phyloP scores from a whole-genome alignment of 2,113 vertebrate species.

The Nanorana parkeri region DNA sequence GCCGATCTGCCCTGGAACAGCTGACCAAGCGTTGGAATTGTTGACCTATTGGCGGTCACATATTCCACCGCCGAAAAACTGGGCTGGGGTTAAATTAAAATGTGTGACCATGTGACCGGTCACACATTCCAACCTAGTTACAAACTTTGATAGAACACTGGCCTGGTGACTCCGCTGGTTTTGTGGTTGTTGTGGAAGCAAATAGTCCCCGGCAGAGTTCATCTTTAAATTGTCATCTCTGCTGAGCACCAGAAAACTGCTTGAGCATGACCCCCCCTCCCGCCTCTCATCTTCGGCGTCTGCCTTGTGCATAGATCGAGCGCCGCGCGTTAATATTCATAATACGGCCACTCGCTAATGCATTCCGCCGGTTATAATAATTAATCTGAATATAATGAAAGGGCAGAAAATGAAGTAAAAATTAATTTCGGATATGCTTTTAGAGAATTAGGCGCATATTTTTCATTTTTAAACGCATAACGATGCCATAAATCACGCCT shows the following conservation, averaged over 20 bases:
- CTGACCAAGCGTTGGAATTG: too few relatives aligned
- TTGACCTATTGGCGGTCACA: too few relatives aligned
- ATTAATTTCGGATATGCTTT: constrained; percentile 43
- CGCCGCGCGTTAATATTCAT: constrained; percentile 19
- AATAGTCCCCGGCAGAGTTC: too few relatives aligned
- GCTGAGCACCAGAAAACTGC: neutral
- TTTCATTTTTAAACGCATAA: constrained; percentile 36
- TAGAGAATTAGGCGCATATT: constrained; percentile 24
- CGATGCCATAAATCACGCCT: constrained; percentile 29
- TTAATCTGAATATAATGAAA: constrained; percentile 46
- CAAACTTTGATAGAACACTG: too few relatives aligned
- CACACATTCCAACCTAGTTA: too few relatives aligned
- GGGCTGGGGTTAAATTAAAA: too few relatives aligned
- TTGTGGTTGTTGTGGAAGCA: too few relatives aligned
- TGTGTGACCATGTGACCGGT: too few relatives aligned
- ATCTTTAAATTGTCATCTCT: neutral
- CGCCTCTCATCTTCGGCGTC: neutral
- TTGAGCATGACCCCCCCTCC: neutral
- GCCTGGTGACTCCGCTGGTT: too few relatives aligned
- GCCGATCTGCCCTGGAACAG: too few relatives aligned
- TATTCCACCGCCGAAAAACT: too few relatives aligned
- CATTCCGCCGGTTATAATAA: constrained; percentile 36
- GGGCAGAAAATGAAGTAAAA: constrained; percentile 30
- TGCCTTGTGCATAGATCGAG: neutral
- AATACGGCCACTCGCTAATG: constrained; percentile 22